Base-by-base conservation (phyloP, 1,140 invertebrate species). In the Ctenoplectra terminalis region DNA sequence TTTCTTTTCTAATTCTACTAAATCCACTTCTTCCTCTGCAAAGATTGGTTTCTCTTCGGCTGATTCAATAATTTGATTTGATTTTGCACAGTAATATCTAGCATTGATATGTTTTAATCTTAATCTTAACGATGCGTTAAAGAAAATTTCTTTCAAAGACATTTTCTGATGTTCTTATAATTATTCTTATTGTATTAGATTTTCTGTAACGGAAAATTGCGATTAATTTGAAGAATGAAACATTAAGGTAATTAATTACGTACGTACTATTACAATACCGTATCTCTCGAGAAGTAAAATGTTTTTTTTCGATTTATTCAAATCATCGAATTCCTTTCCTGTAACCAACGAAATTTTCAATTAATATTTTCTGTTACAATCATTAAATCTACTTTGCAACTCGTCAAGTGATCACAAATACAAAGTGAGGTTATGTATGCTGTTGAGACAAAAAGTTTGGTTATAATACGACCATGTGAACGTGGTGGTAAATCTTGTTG, bases 41-140 rank as follows among this genome's bases (percentile, higher is more conserved):
- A 20, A 87, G 11, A 78, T 1, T 13, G 87, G 84, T 37, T 71
- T 0, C 9, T 87, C 81, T n/a, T 92, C 87, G 1, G 83, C 82
- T 5, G 85, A 34, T 17, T 73, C 58, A 6, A 80, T 17, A 34
- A 80, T 34, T 4, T 34, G 0, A 0, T n/a, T 15, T 1, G 17
- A 0, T 7, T 77, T 61, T 1, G 54, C 34, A 2, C 26, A 50
- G 0, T 69, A 50, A 13, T 3, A 56, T 56, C 48, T 71, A 20
- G 15, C 29, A 23, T 29, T 56, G 7, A 56, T 37, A 13, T 31
- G 29, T 63, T 56, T 67, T 1, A 58, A 9, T 4, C 31, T 61
- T 60, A 67, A 29, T 5, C 15, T 60, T 52, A 64, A 20, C 23
- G 64, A n/a, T 9, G 43, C n/a, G 56, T n/a, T 46, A 23, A 40